A percentile compares a stretch with the other conserved stretches of the same genome.
Evolutionary conservation across 2,797 vertebrate genomes (phyloP).

Genomic region (Bradypodion pumilum): DNA sequence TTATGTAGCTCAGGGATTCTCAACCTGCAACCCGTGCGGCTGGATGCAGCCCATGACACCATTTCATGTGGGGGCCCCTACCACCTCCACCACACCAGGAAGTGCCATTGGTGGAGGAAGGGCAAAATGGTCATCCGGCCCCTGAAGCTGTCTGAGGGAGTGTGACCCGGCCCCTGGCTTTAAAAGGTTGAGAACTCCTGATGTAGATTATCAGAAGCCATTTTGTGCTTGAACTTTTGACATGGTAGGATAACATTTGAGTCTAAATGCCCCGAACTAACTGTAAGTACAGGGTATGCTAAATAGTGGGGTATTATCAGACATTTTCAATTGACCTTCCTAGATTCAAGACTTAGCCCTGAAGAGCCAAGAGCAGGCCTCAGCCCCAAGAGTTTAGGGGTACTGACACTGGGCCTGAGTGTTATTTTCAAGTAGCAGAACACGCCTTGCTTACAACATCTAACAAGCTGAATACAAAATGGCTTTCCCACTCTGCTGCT

Average conservation of each 20-base stretch:
- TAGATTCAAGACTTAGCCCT: background rate
- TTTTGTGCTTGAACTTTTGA: background rate
- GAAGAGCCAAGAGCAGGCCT: background rate
- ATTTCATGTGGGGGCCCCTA: too few relatives aligned
- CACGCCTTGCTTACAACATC: background rate
- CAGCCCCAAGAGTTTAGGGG: too few relatives aligned
- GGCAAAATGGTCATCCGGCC: too few relatives aligned
- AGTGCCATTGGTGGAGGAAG: too few relatives aligned
- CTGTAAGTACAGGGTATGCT: background rate
- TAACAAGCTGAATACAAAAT: background rate
- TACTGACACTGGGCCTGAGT: too few relatives aligned
- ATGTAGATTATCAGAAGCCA: conserved; percentile 6
- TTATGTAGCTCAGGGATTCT: too few relatives aligned
- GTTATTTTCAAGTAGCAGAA: background rate
- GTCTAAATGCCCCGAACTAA: background rate
- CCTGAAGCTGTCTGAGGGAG: too few relatives aligned
- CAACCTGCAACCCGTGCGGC: too few relatives aligned
- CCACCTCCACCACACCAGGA: too few relatives aligned
- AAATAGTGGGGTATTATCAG: background rate
- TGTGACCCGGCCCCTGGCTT: too few relatives aligned
- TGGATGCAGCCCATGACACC: too few relatives aligned
- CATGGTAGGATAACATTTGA: background rate
- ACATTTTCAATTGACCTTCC: background rate
- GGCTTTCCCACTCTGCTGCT: background rate
- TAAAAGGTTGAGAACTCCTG: too few relatives aligned